These are phyloP conservation scores for Lepidostoma basale DNA, from an alignment of 1,140 invertebrate species.

Conservation along the genomic window DNA sequence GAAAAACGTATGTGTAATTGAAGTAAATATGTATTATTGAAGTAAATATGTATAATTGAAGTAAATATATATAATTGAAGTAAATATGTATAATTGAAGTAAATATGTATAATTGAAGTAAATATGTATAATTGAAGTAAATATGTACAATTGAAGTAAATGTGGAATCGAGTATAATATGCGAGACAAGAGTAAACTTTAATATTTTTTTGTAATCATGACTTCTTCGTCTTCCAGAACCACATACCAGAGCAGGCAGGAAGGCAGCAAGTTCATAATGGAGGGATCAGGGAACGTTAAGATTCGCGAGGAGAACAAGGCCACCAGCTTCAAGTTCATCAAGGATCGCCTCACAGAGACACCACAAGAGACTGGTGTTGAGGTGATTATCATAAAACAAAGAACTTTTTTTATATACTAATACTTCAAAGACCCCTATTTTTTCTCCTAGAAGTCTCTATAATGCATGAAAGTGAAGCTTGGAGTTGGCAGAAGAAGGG, in stretches of 20 bases:
- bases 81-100: too few relatives aligned
- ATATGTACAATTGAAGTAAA: too few relatives aligned
- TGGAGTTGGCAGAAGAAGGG: too few relatives aligned
- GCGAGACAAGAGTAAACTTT: too few relatives aligned
- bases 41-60: too few relatives aligned
- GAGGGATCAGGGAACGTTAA: conserved; percentile 73
- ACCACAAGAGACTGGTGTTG: conserved; percentile 64
- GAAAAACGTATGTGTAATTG: too few relatives aligned
- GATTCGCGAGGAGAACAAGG: conserved; percentile 68
- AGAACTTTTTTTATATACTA: background rate
- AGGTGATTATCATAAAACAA: conserved; percentile 50
- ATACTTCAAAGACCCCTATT: background rate
- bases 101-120: too few relatives aligned
- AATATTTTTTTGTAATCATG: background rate
- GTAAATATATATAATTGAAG: too few relatives aligned
- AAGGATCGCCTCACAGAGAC: conserved; percentile 64
- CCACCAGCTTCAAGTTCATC: conserved; percentile 74
- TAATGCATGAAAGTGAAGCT: too few relatives aligned
- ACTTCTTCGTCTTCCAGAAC: conserved; percentile 54
- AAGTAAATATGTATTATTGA: too few relatives aligned
- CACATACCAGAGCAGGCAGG: conserved; percentile 71
- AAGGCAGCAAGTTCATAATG: conserved; percentile 71
- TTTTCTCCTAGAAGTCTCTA: background rate
- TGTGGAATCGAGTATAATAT: too few relatives aligned
- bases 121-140: too few relatives aligned